Percentiles rank a stretch among this genome's conserved stretches.
These are phyloP conservation scores for Microctenopoma steveboyesi DNA, from an alignment of 2,797 vertebrate genomes.

Conservation along the genomic window DNA sequence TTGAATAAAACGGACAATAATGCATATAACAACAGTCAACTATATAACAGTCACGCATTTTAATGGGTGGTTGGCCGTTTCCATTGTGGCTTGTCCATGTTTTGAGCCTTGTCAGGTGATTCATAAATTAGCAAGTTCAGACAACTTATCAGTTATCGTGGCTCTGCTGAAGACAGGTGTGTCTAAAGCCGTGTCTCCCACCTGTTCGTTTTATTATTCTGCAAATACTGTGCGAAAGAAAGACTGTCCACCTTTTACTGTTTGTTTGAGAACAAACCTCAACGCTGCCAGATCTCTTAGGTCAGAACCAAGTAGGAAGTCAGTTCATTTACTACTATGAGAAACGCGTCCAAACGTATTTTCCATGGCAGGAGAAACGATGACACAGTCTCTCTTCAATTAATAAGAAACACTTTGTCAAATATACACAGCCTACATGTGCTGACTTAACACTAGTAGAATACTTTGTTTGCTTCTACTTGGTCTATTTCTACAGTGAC, in stretches of 20 bases:
- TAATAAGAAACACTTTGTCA: no score
- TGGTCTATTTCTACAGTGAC: no score
- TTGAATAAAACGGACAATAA: no score
- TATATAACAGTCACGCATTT: no score
- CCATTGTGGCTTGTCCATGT: background rate
- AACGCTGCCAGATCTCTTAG: conserved; percentile 40
- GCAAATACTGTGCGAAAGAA: conserved; percentile 70
- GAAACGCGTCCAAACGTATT: conserved; percentile 22
- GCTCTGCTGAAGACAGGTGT: conserved; percentile 78
- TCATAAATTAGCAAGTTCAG: conserved; percentile 60
- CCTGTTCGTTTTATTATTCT: conserved; percentile 86
- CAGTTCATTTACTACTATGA: conserved; percentile 33
- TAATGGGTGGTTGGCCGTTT: background rate
- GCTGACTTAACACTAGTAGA: no score
- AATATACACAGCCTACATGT: background rate
- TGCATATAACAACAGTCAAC: background rate
- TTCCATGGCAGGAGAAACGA: conserved; percentile 8
- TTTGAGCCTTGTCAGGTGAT: conserved; percentile 64
- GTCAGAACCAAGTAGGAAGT: conserved; percentile 21
- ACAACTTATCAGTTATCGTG: conserved; percentile 74
- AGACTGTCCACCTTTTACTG: conserved; percentile 73
- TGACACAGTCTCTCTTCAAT: background rate
- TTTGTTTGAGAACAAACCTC: conserved; percentile 82
- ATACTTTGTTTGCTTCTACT: no score
- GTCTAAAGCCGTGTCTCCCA: conserved; percentile 76